phyloP scores from a whole-genome alignment of 2,113 vertebrate genomes.

The Coryphaenoides rupestris region DNA sequence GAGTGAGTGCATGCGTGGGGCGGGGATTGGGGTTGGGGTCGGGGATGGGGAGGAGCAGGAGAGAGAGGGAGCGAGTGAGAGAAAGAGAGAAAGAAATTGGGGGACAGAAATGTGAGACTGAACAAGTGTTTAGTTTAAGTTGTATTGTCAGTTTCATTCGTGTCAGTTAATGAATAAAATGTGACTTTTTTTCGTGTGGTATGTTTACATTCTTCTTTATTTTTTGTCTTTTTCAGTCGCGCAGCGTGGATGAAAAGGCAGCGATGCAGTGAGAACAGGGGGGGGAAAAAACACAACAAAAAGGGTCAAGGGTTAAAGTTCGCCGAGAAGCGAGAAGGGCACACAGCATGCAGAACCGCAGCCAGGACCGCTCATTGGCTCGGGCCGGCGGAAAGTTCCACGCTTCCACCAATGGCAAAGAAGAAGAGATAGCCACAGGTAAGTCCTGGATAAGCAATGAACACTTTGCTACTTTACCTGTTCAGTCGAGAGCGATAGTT shows the following conservation, averaged over 20 bases:
- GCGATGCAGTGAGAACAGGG: conserved; percentile 52
- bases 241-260: conserved; percentile 1
- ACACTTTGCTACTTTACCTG: background rate
- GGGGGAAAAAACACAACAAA: conserved; percentile 16
- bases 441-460: conserved; percentile 2
- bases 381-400: conserved; percentile 58
- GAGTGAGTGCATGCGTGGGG: too few species aligned
- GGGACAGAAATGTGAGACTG: too few species aligned
- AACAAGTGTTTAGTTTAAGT: too few species aligned
- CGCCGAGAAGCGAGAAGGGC: conserved; percentile 60
- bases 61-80: too few species aligned
- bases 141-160: too few species aligned
- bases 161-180: too few species aligned
- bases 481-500: too few species aligned
- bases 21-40: too few species aligned
- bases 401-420: conserved; percentile 67
- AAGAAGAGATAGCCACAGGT: conserved; percentile 83
- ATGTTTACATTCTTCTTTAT: background rate
- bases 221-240: background rate
- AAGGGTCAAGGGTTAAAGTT: conserved; percentile 55
- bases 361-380: conserved; percentile 60
- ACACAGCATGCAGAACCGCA: conserved; percentile 59
- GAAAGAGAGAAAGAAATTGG: too few species aligned
- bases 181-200: too few species aligned
- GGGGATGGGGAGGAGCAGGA: too few species aligned